These are phyloP conservation scores for Augochlora pura DNA, from an alignment of 1,140 invertebrate species.

Conservation along the genomic window DNA sequence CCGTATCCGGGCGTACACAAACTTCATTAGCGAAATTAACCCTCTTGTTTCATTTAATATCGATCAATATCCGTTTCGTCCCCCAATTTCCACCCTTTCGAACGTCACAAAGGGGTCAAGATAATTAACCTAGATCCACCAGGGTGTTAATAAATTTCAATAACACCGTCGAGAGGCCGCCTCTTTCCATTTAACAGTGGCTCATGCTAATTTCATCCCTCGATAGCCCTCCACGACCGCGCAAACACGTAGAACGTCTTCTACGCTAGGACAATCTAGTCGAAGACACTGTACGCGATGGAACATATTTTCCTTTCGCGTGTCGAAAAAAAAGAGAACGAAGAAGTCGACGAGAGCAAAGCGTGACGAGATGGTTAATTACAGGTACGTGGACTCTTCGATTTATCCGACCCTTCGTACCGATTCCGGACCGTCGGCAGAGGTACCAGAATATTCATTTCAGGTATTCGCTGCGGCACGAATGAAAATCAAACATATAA, in stretches of 20 bases:
- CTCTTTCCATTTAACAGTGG: background rate
- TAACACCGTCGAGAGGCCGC: background rate
- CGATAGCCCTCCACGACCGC: background rate
- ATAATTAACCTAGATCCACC: background rate
- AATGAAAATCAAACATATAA: conserved; percentile 69
- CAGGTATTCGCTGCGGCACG: conserved; percentile 49
- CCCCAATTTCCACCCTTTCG: background rate
- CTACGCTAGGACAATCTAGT: background rate
- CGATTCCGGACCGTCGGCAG: no score
- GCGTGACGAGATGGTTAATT: background rate
- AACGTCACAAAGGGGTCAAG: background rate
- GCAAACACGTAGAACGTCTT: background rate
- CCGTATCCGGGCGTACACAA: no score
- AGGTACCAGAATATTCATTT: conserved; percentile 50
- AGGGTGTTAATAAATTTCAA: background rate
- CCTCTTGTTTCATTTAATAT: background rate
- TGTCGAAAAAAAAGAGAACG: no score
- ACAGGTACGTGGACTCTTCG: conserved; percentile 18
- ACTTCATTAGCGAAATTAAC: background rate
- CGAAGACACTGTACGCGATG: no score
- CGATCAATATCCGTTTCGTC: background rate
- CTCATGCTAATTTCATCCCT: background rate
- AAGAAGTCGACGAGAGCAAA: no score
- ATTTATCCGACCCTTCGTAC: no score
- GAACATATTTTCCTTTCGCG: no score